Evolutionary conservation across 2,888 invertebrate species (phyloP), one percentile per base, ranked within the genome.

Genomic region (Amblyteles armatorius): DNA sequence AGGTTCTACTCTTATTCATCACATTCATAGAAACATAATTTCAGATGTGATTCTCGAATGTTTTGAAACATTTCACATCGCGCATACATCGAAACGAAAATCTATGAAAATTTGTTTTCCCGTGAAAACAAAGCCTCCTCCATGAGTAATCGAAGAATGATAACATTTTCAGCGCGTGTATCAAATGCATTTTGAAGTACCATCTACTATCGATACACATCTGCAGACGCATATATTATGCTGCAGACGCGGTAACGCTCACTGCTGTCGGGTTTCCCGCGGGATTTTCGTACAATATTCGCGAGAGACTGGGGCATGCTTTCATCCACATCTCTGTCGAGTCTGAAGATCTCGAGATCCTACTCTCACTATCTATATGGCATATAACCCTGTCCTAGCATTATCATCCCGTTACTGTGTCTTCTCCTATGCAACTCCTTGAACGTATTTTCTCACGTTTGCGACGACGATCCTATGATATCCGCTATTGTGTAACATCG

Each of bases 231-330:
- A 1, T 22, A 22, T 63, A 33, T 60, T 57, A 22, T 57, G 3
- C 44, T 22, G 22, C n/a, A 68, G 26, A 68, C 22, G 68, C 44
- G 48, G 22, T 68, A 22, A 68, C 44, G 44, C 19, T 19, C 40
- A n/a, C 40, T 13, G 22, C 40, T 44, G 68, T 68, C 19, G 44
- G 48, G 22, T 19, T 68, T 68, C 68, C 22, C 68, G 40, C 19
- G 68, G 44, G 68, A 40, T 44, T 44, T 44, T 26, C 68, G 22
- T 22, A 68, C 44, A 68, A 68, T 68, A 68, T 68, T 68, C 68
- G 48, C 44, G 68, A 68, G 68, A 68, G 68, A 68, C 68, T 48
- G 44, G 68, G 68, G 5, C 68, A 68, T 26, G 40, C 44, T 44
- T 11, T 68, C 19, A 68, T 68, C 68, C 68, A 13, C 44, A 22